These are phyloP conservation scores for Aplocera efformata DNA, from an alignment of 2,888 invertebrate genomes.

Conservation along the genomic window DNA sequence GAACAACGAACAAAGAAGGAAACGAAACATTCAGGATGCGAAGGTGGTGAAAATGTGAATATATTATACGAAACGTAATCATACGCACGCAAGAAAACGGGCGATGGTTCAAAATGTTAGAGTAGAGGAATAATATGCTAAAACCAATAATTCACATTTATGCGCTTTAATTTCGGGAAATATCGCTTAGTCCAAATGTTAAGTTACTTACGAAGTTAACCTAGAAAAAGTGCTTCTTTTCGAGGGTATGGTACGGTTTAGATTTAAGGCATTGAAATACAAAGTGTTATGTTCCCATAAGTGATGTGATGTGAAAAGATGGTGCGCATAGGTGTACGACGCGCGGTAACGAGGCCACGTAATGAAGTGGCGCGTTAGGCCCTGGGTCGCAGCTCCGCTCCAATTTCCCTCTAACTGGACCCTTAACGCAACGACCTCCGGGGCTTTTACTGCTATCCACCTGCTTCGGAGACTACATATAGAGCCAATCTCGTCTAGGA, in stretches of 20 bases:
- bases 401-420: constrained; percentile 66
- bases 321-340: constrained; percentile 32
- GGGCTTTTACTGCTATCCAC: constrained; percentile 47
- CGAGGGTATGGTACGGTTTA: constrained; percentile 2
- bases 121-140: constrained; percentile 53
- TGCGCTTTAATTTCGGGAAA: constrained; percentile 68
- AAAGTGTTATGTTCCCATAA: constrained; percentile 13
- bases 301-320: constrained; percentile 29
- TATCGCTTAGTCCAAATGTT: constrained; percentile 48
- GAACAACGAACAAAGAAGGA: constrained; percentile 51
- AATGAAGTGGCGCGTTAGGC: constrained; percentile 68
- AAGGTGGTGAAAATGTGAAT: constrained; percentile 78
- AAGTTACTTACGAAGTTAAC: constrained; percentile 18
- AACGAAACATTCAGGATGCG: constrained; percentile 68
- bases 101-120: constrained; percentile 52
- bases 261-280: constrained; percentile 7
- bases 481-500: constrained; percentile 20
- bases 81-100: constrained; percentile 73
- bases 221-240: constrained; percentile 15
- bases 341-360: constrained; percentile 59
- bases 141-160: constrained; percentile 73
- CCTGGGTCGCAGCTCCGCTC: constrained; percentile 54
- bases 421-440: constrained; percentile 55
- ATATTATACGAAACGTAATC: constrained; percentile 75
- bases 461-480: constrained; percentile 33